Conservation (phyloP, 2,797 vertebrate species). For the Botia kubotai region DNA sequence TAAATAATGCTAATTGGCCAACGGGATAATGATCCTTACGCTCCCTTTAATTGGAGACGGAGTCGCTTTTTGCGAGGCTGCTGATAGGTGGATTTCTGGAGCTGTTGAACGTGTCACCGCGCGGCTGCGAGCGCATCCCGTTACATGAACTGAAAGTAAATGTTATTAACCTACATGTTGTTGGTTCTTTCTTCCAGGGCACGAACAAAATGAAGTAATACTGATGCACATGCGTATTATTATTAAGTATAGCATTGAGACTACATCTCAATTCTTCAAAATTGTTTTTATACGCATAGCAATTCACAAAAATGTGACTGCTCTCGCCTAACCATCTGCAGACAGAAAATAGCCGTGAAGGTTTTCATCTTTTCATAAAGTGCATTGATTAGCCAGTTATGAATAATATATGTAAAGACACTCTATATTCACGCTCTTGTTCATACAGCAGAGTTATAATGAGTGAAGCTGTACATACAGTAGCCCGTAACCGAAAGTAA, state of each 20-base stretch:
- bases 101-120: conserved; percentile 66
- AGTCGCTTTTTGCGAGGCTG: conserved; percentile 58
- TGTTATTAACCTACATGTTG: neutral
- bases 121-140: conserved; percentile 44
- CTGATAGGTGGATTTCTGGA: conserved; percentile 49
- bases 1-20: conserved; percentile 80
- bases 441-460: conserved; percentile 11
- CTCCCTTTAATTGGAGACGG: conserved; percentile 73
- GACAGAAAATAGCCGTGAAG: conserved; percentile 26
- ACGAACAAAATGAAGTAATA: too few relatives aligned
- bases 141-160: conserved; percentile 2
- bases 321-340: neutral
- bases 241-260: too few relatives aligned
- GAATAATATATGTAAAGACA: conserved; percentile 50
- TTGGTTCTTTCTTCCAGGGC: neutral
- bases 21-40: conserved; percentile 75
- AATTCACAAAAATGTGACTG: neutral
- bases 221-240: too few relatives aligned
- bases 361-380: conserved; percentile 27
- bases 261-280: too few relatives aligned
- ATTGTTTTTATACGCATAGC: neutral
- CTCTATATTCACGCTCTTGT: conserved; percentile 31
- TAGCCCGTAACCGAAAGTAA: neutral
- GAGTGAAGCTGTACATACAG: conserved; percentile 17
- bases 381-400: conserved; percentile 32